Evolutionary conservation across 2,797 vertebrate genomes (phyloP).

Genomic region (Mormyrops attenuatus): DNA sequence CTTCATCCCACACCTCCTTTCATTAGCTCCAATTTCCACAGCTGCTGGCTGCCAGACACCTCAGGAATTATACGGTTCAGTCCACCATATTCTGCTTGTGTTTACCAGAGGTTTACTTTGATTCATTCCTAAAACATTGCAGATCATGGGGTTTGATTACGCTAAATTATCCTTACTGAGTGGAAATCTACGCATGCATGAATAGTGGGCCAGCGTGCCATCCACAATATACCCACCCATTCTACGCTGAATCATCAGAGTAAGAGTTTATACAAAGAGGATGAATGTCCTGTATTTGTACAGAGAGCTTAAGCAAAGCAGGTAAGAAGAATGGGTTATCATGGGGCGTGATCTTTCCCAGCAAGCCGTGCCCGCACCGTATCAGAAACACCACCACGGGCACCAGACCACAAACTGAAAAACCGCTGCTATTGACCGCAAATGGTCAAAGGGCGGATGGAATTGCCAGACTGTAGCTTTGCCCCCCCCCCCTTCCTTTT

Average conservation of each 20-base stretch:
- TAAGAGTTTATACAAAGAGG: background rate
- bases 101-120: background rate
- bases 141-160: background rate
- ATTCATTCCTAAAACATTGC: background rate
- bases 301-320: background rate
- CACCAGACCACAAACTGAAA: background rate
- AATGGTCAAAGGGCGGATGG: background rate
- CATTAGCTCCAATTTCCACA: constrained; percentile 2
- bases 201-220: background rate
- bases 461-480: background rate
- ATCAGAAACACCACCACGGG: background rate
- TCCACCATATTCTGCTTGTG: background rate
- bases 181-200: background rate
- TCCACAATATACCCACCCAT: background rate
- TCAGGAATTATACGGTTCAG: background rate
- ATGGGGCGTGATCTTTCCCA: background rate
- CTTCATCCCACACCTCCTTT: no score
- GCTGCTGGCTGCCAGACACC: background rate
- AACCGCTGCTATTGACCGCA: background rate
- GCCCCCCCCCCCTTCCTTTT: background rate
- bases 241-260: background rate
- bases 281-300: background rate
- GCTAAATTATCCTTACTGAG: background rate
- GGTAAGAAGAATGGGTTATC: background rate
- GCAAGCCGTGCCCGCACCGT: background rate